These are phyloP conservation scores for Heliconius hortense DNA, from an alignment of 2,888 invertebrate genomes.

Conservation along the genomic window DNA sequence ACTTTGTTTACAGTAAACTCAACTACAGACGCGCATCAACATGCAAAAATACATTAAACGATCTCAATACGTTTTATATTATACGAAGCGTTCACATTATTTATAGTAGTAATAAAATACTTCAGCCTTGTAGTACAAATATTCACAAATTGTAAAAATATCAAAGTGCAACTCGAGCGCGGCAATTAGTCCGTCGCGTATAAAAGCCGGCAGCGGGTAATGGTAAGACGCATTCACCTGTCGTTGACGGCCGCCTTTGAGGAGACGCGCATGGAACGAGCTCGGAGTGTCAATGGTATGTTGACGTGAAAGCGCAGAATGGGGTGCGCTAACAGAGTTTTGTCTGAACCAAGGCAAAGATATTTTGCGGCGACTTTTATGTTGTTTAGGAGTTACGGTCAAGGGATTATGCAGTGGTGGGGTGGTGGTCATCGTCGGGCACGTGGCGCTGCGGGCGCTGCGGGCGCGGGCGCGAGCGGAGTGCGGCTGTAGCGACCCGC, in stretches of 20 bases:
- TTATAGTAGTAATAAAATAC: constrained; percentile 30
- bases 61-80: constrained; percentile 23
- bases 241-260: constrained; percentile 85
- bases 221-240: constrained; percentile 63
- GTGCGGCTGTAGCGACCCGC: constrained; percentile 51
- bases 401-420: constrained; percentile 53
- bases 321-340: constrained; percentile 87
- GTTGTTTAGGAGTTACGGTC: constrained; percentile 71
- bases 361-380: constrained; percentile 91
- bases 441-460: constrained; percentile 52
- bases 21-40: constrained; percentile 33
- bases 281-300: constrained; percentile 95
- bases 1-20: constrained; percentile 35
- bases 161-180: constrained; percentile 18
- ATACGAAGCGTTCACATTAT: constrained; percentile 25
- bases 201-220: constrained; percentile 28
- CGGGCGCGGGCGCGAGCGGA: constrained; percentile 51
- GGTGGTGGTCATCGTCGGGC: constrained; percentile 64
- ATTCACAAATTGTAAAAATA: constrained; percentile 6
- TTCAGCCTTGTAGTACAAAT: constrained; percentile 2
- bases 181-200: constrained; percentile 21
- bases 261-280: constrained; percentile 89
- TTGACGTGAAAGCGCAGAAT: constrained; percentile 89
- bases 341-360: constrained; percentile 95
- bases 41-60: constrained; percentile 33